Percentiles rank a stretch among this genome's conserved stretches.
Conservation (phyloP, 2,113 vertebrate species). For the Suricata suricatta region DNA sequence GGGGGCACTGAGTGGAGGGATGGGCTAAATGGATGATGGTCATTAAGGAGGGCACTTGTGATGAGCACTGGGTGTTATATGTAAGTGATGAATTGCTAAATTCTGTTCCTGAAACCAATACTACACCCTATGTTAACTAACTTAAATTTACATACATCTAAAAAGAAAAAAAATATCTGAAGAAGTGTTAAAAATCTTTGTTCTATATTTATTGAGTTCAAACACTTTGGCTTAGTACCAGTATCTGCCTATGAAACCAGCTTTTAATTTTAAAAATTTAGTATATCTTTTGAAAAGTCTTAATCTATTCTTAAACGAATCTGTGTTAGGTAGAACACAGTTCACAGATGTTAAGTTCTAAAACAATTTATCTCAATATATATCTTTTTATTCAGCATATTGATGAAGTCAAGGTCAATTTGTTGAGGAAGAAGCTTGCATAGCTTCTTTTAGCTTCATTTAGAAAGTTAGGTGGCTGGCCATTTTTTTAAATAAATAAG, state of each 20-base stretch:
- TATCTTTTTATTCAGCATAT: constrained; percentile 5
- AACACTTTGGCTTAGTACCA: constrained; percentile 26
- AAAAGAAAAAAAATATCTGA: neutral
- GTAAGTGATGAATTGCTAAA: no score
- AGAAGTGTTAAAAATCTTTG: constrained; percentile 9
- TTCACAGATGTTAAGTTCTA: constrained; percentile 47
- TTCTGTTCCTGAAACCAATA: no score
- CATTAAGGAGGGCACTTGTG: no score
- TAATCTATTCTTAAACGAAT: constrained; percentile 34
- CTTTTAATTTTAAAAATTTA: constrained; percentile 41
- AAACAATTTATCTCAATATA: constrained; percentile 10
- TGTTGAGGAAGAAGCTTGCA: neutral
- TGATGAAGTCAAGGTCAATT: neutral
- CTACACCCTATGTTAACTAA: no score
- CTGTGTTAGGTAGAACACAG: neutral
- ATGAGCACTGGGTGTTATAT: no score
- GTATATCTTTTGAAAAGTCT: constrained; percentile 45
- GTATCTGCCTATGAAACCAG: neutral
- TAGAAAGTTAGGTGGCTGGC: neutral
- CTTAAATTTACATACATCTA: no score
- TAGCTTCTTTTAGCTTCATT: constrained; percentile 34
- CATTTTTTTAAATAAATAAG: neutral
- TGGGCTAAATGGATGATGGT: no score
- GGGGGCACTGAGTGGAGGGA: no score
- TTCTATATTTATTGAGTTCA: constrained; percentile 46